These are phyloP conservation scores for Coecobrya sp. DNA, from an alignment of 2,888 invertebrate species.

Conservation along the genomic window DNA sequence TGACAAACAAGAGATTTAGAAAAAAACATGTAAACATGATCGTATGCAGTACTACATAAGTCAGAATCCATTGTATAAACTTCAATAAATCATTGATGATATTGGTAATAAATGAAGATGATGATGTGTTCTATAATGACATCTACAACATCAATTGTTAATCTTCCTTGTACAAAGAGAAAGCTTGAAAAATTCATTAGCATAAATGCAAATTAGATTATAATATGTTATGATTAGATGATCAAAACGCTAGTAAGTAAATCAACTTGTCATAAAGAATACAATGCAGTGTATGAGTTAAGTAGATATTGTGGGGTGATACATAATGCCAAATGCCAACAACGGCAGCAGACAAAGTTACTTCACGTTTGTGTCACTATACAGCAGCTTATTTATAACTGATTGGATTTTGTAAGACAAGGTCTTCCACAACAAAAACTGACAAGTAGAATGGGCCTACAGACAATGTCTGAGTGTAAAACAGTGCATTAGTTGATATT, in stretches of 20 bases:
- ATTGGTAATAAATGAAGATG: neutral
- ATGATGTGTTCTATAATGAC: neutral
- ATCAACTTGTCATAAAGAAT: neutral
- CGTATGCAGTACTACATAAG: neutral
- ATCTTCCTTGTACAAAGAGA: constrained; percentile 44
- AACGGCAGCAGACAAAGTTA: neutral
- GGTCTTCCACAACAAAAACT: neutral
- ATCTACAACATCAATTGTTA: neutral
- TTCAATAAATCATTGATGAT: constrained; percentile 14
- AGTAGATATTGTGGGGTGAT: no score
- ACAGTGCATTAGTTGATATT: no score
- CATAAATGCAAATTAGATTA: constrained; percentile 50
- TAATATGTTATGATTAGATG: neutral
- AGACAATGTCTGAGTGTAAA: no score
- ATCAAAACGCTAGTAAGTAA: neutral
- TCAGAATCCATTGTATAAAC: neutral
- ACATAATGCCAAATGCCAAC: no score
- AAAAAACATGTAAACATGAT: neutral
- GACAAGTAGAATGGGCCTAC: neutral
- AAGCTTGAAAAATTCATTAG: constrained; percentile 67
- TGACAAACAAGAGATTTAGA: neutral
- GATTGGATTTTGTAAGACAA: neutral
- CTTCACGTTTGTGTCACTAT: neutral
- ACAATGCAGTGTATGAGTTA: no score
- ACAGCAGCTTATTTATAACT: no score